Evolutionary conservation across 2,113 vertebrate species (phyloP), one percentile per base, ranked within the genome.

Genomic region (Pygoscelis antarcticus): DNA sequence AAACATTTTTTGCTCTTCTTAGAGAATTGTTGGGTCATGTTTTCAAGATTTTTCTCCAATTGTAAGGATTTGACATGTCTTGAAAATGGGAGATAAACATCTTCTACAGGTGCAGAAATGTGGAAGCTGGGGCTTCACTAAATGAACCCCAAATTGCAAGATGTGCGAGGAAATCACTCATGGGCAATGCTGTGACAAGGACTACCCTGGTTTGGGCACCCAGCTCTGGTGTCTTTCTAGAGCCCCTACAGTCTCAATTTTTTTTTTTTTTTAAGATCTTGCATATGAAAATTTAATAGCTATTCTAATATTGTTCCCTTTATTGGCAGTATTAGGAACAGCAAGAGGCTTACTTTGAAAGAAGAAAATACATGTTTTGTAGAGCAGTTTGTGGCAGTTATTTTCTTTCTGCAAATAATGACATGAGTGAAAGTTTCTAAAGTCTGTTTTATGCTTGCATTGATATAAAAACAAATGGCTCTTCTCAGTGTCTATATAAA

Each of bases 401-500:
- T 23, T 87, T 88, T 76, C 30, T 15, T 85, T 47, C 23, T 76
- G 57, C 82, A 83, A 85, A 76, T 19, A 77, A 81, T 3, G 2
- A 25, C 23, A 26, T 6, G 7, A 79, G 11, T 22, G 30, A 61
- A 90, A 88, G 26, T 71, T 88, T 83, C 78, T 47, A 9, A 93
- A 65, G 32, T 34, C 61, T 60, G 10, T 16, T 64, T 55, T 11
- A 23, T 11, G 32, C 44, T 42, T 52, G 26, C 47, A 57, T 26
- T 40, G 36, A 29, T 62, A 9, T 7, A 58, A 51, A 64, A 68
- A 64, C 47, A 47, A 68, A 68, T 0, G 0, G 20, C 38, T 71
- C 62, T 79, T 83, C 0, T 0, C 44, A 25, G 58, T 5, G 15
- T 30, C 52, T 1, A 0, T 9, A 17, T 19, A 61, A 83, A 90